Evolutionary conservation across 2,888 invertebrate species (phyloP).

Genomic region (Andrena bicolor): DNA sequence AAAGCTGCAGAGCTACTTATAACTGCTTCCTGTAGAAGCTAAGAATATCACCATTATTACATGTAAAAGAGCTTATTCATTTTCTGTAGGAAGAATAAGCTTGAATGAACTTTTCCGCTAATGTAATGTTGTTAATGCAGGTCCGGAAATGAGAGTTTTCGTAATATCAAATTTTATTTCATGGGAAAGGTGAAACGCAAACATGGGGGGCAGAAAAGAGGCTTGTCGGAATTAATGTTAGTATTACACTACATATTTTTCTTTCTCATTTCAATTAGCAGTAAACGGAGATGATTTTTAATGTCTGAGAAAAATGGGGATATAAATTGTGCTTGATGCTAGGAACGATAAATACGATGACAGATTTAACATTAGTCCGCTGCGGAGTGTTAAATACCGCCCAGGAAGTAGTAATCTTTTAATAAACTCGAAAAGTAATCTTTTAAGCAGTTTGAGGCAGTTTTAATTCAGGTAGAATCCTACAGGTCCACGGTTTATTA

Average conservation of each 20-base stretch:
- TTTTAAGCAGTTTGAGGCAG: constrained; percentile 41
- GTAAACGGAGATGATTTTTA: background rate
- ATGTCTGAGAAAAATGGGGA: background rate
- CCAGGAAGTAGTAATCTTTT: constrained; percentile 16
- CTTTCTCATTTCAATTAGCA: constrained; percentile 12
- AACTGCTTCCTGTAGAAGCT: too few species aligned
- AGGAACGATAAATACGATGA: background rate
- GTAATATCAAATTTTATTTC: too few species aligned
- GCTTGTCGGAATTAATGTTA: too few species aligned
- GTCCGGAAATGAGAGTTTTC: too few species aligned
- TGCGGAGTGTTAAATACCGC: constrained; percentile 12
- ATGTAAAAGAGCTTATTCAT: too few species aligned
- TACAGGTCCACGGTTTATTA: constrained; percentile 29
- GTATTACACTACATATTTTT: background rate
- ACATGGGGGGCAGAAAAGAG: too few species aligned
- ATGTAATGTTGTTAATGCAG: too few species aligned
- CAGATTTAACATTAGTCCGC: constrained; percentile 16
- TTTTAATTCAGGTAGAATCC: constrained; percentile 24
- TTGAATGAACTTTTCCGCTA: too few species aligned
- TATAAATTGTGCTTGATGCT: background rate
- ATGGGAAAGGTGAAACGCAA: too few species aligned
- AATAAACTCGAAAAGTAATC: constrained; percentile 47
- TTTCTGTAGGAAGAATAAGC: too few species aligned
- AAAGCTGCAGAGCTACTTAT: too few species aligned
- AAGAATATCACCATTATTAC: too few species aligned